phyloP scores from a whole-genome alignment of 2,888 invertebrate genomes.

The Zhuqinia jingwanae region DNA sequence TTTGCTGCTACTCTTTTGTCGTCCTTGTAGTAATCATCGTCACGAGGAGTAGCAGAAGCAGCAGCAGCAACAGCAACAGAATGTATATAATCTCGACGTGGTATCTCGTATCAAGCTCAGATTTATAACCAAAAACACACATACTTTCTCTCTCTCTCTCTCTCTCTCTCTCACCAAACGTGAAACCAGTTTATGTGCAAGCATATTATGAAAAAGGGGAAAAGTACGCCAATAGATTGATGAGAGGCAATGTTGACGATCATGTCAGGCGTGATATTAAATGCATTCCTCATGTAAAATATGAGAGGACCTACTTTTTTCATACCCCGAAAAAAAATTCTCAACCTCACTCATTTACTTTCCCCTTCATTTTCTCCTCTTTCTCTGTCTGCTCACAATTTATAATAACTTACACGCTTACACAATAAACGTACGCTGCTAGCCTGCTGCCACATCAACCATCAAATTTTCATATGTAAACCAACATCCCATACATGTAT shows the following conservation, averaged over 20 bases:
- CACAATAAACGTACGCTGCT: too few species aligned
- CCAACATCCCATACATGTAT: too few species aligned
- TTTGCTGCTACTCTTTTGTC: background rate
- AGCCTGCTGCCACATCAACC: slow-evolving; percentile 6
- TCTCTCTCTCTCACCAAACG: background rate
- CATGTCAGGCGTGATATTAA: slow-evolving; percentile 62
- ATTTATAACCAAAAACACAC: too few species aligned
- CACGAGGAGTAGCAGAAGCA: too few species aligned
- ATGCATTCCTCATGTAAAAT: slow-evolving; percentile 48
- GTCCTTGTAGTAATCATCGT: background rate
- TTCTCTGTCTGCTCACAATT: too few species aligned
- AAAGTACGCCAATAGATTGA: slow-evolving; percentile 24
- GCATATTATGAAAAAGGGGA: too few species aligned
- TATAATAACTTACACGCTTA: background rate
- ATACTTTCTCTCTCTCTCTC: background rate
- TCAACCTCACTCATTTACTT: background rate
- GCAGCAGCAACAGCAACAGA: too few species aligned
- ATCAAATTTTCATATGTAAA: background rate
- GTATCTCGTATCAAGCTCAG: too few species aligned
- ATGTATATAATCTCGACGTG: too few species aligned
- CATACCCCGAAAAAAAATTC: too few species aligned
- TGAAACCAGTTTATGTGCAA: background rate
- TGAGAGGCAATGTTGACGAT: slow-evolving; percentile 41
- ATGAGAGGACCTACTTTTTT: background rate
- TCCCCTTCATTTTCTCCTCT: slow-evolving; percentile 17